These are phyloP conservation scores for Sebastes taczanowskii DNA, from an alignment of 2,797 vertebrate species.

Conservation along the genomic window DNA sequence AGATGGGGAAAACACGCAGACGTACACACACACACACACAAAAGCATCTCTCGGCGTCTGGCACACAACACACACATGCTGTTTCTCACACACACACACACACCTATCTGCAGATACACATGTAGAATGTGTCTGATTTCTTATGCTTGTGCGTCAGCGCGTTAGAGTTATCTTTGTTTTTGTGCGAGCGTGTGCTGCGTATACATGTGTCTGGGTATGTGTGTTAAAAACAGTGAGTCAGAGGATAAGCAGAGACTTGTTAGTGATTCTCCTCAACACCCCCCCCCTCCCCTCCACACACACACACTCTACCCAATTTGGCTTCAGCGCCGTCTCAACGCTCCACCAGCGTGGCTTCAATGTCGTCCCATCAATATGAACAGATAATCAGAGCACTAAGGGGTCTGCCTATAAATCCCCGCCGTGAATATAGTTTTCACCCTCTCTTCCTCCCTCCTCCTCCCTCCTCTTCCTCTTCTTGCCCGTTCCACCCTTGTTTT, in stretches of 20 bases:
- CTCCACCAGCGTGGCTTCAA: constrained; percentile 51
- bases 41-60: constrained; percentile 58
- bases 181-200: constrained; percentile 18
- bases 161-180: constrained; percentile 47
- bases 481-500: constrained; percentile 63
- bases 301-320: constrained; percentile 46
- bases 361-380: constrained; percentile 66
- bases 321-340: constrained; percentile 48
- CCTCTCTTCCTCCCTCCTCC: constrained; percentile 31
- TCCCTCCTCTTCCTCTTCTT: constrained; percentile 47
- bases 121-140: constrained; percentile 25
- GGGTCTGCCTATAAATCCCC: constrained; percentile 67
- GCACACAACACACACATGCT: constrained; percentile 25
- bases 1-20: constrained; percentile 76
- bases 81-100: constrained; percentile 10
- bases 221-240: constrained; percentile 72
- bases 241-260: constrained; percentile 72
- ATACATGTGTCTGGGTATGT: constrained; percentile 53
- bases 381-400: constrained; percentile 71
- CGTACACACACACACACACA: constrained; percentile 40
- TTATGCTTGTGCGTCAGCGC: constrained; percentile 10
- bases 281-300: not conserved
- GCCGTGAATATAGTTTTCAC: constrained; percentile 58
- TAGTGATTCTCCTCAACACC: constrained; percentile 66
- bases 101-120: constrained; percentile 45